A percentile compares a stretch with the other conserved stretches of the same genome.
Evolutionary conservation across 2,888 invertebrate species (phyloP).

Genomic region (Eupithecia inturbata): DNA sequence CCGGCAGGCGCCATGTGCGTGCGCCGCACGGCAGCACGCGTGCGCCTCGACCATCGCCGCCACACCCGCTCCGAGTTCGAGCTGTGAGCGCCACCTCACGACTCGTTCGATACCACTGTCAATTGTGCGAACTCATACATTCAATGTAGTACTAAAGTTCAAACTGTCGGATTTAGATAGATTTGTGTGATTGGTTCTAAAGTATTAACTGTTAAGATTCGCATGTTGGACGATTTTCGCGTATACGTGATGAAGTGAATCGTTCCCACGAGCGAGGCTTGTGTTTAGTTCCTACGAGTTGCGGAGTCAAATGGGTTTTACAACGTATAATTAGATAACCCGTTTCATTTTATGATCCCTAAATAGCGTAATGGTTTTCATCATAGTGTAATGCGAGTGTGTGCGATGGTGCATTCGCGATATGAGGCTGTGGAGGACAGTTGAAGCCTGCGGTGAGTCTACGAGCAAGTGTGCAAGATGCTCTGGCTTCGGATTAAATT

Average conservation of each 20-base stretch:
- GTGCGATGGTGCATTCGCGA: slow-evolving; percentile 28
- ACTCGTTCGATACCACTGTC: slow-evolving; percentile 52
- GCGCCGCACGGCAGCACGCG: slow-evolving; percentile 66
- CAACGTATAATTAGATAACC: slow-evolving; percentile 42
- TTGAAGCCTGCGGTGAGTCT: slow-evolving; percentile 24
- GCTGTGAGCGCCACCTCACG: slow-evolving; percentile 60
- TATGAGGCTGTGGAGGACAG: slow-evolving; percentile 20
- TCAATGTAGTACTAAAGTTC: slow-evolving; percentile 58
- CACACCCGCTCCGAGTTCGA: slow-evolving; percentile 82
- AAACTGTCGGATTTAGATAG: slow-evolving; percentile 32
- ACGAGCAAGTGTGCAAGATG: slow-evolving; percentile 23
- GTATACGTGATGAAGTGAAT: slow-evolving; percentile 64
- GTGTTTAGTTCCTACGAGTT: slow-evolving; percentile 81
- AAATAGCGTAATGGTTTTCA: slow-evolving; percentile 23
- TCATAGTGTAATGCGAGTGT: slow-evolving; percentile 18
- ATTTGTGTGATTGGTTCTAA: slow-evolving; percentile 42
- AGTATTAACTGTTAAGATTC: slow-evolving; percentile 55
- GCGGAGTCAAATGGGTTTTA: slow-evolving; percentile 59
- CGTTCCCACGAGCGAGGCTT: slow-evolving; percentile 77
- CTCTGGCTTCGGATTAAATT: slow-evolving; percentile 29
- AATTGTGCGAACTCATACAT: slow-evolving; percentile 57
- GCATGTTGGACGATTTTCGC: slow-evolving; percentile 57
- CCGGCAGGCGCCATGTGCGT: slow-evolving; percentile 52
- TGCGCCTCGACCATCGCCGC: slow-evolving; percentile 77
- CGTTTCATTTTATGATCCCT: slow-evolving; percentile 51